Conservation (phyloP, 1,140 invertebrate species). For the Caenorhabditis inopinata region DNA sequence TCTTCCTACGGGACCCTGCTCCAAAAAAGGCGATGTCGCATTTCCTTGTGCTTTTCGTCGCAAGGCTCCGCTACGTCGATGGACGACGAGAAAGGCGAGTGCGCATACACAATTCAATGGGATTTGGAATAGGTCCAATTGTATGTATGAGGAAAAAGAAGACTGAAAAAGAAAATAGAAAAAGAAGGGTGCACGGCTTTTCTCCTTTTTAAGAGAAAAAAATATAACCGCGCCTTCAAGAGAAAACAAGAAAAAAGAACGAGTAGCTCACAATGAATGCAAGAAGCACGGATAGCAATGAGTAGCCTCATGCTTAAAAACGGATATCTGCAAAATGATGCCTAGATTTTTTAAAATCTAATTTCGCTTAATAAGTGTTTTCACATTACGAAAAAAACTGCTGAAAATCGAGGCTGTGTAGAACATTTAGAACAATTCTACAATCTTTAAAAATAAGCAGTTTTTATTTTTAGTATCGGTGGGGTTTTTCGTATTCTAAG, state of each 20-base stretch:
- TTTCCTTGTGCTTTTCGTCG: not conserved
- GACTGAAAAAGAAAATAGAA: conserved; percentile 10
- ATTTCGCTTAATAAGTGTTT: too few relatives aligned
- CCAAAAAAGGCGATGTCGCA: conserved; percentile 24
- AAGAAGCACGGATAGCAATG: too few relatives aligned
- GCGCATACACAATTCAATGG: conserved; percentile 26
- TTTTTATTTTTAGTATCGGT: too few relatives aligned
- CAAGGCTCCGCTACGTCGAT: not conserved
- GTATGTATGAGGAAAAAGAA: conserved; percentile 31
- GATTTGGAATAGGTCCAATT: conserved; percentile 32
- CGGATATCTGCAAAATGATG: too few relatives aligned
- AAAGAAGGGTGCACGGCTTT: not conserved
- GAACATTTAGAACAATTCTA: too few relatives aligned
- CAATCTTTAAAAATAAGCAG: too few relatives aligned
- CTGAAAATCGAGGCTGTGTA: too few relatives aligned
- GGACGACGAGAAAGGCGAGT: not conserved
- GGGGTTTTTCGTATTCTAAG: too few relatives aligned
- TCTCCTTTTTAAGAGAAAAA: not conserved
- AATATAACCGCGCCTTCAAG: conserved; percentile 3
- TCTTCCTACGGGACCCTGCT: conserved; percentile 24
- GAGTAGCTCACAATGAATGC: too few relatives aligned
- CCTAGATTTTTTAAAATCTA: too few relatives aligned
- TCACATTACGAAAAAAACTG: too few relatives aligned
- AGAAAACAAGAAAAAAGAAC: not conserved
- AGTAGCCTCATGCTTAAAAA: too few relatives aligned